Evolutionary conservation across 2,888 invertebrate genomes (phyloP).

Genomic region (Melangyna quadrimaculata): DNA sequence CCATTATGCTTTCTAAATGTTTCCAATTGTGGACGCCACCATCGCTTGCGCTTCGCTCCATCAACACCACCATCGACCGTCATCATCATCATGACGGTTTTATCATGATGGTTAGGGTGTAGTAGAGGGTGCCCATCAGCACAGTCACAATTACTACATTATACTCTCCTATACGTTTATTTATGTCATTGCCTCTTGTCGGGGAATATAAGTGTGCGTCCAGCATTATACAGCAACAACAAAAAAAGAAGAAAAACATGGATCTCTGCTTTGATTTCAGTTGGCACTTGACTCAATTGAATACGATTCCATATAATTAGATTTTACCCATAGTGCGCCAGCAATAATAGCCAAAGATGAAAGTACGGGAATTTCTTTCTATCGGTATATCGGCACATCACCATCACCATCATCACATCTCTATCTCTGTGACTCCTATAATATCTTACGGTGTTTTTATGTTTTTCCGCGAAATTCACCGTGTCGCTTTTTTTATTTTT

Average conservation of each 20-base stretch:
- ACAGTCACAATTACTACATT: neutral
- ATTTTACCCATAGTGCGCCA: slow-evolving; percentile 38
- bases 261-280: slow-evolving; percentile 56
- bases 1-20: slow-evolving; percentile 57
- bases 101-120: slow-evolving; percentile 15
- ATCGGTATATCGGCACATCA: slow-evolving; percentile 9
- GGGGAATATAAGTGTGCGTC: slow-evolving; percentile 41
- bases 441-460: slow-evolving; percentile 22
- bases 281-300: slow-evolving; percentile 57
- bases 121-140: neutral
- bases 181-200: slow-evolving; percentile 26
- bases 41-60: neutral
- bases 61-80: neutral
- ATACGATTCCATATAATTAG: slow-evolving; percentile 52
- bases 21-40: slow-evolving; percentile 50
- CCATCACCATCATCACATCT: neutral
- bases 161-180: slow-evolving; percentile 1
- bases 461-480: slow-evolving; percentile 34
- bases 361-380: slow-evolving; percentile 42
- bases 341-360: slow-evolving; percentile 6
- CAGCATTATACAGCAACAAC: neutral
- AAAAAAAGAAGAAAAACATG: slow-evolving; percentile 14
- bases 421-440: slow-evolving; percentile 4
- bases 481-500: neutral
- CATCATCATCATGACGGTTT: slow-evolving; percentile 42